Percentiles rank a stretch among this genome's conserved stretches.
phyloP scores from a whole-genome alignment of 2,797 vertebrate species.

The Danio kyathit region DNA sequence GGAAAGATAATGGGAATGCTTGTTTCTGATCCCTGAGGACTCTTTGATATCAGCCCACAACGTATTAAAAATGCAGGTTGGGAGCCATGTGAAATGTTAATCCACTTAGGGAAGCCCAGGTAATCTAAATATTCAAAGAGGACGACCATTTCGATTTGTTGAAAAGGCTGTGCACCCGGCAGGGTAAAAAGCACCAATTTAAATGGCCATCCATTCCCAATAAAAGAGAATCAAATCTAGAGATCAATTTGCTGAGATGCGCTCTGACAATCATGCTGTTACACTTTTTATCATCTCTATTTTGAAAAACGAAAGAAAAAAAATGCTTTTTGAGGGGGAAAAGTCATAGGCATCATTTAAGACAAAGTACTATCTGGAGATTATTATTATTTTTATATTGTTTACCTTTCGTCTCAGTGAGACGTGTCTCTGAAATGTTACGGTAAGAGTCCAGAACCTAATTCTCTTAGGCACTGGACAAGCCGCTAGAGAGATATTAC shows the following conservation, averaged over 20 bases:
- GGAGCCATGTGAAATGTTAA: slow-evolving; percentile 63
- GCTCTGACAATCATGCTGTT: slow-evolving; percentile 3
- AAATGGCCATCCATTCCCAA: slow-evolving; percentile 24
- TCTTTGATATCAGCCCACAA: slow-evolving; percentile 64
- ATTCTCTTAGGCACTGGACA: slow-evolving; percentile 54
- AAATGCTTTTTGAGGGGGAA: neutral
- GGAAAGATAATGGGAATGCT: slow-evolving; percentile 64
- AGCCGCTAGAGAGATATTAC: slow-evolving; percentile 54
- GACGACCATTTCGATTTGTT: slow-evolving; percentile 38
- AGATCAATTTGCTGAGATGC: slow-evolving; percentile 47
- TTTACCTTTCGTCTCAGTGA: slow-evolving; percentile 50
- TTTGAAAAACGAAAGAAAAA: slow-evolving; percentile 14
- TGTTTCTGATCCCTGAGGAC: slow-evolving; percentile 62
- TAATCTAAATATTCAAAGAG: slow-evolving; percentile 65
- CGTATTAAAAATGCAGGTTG: slow-evolving; percentile 64
- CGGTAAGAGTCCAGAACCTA: slow-evolving; percentile 37
- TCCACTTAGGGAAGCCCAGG: slow-evolving; percentile 62
- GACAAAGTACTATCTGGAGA: slow-evolving; percentile 35
- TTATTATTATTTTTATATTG: slow-evolving; percentile 29
- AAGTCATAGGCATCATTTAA: slow-evolving; percentile 34
- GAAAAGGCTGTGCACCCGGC: slow-evolving; percentile 1
- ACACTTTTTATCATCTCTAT: slow-evolving; percentile 25
- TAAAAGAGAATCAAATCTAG: slow-evolving; percentile 15
- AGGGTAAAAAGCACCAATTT: slow-evolving; percentile 17
- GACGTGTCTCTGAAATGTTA: slow-evolving; percentile 49